Percentiles rank a stretch among this genome's conserved stretches.
phyloP scores from a whole-genome alignment of 2,113 vertebrate genomes.

The Lamprotornis superbus region DNA sequence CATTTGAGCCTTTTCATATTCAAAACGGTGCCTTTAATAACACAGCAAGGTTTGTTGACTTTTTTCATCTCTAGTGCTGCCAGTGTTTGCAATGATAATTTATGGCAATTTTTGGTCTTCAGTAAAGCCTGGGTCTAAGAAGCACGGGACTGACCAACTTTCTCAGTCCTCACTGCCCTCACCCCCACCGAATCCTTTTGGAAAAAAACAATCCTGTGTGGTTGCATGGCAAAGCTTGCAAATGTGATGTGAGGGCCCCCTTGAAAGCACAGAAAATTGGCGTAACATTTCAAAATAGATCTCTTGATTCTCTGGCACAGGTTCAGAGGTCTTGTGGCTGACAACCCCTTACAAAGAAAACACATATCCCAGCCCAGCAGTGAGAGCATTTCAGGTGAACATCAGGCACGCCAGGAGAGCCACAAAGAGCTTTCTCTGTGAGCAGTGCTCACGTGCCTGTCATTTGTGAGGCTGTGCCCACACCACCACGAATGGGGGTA shows the following conservation, averaged over 20 bases:
- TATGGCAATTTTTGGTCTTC: neutral
- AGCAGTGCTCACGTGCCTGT: neutral
- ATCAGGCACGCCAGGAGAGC: neutral
- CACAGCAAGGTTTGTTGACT: neutral
- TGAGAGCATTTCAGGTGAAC: neutral
- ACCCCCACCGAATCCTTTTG: neutral
- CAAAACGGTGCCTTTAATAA: neutral
- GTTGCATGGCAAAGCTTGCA: neutral
- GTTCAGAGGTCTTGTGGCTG: neutral
- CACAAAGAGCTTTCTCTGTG: neutral
- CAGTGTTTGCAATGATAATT: neutral
- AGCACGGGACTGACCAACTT: neutral
- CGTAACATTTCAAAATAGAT: neutral
- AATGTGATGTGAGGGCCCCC: neutral
- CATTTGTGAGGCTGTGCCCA: neutral
- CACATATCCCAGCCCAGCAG: neutral
- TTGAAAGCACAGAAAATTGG: neutral
- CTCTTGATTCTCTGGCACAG: neutral
- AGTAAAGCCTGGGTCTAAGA: neutral
- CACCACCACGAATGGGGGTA: rapidly evolving
- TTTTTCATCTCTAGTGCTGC: neutral
- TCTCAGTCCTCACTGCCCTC: neutral
- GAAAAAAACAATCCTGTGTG: neutral
- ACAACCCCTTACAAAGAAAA: neutral
- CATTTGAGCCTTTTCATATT: constrained; percentile 29